Conservation (phyloP, 2,797 vertebrate genomes). For the Artibeus lituratus region DNA sequence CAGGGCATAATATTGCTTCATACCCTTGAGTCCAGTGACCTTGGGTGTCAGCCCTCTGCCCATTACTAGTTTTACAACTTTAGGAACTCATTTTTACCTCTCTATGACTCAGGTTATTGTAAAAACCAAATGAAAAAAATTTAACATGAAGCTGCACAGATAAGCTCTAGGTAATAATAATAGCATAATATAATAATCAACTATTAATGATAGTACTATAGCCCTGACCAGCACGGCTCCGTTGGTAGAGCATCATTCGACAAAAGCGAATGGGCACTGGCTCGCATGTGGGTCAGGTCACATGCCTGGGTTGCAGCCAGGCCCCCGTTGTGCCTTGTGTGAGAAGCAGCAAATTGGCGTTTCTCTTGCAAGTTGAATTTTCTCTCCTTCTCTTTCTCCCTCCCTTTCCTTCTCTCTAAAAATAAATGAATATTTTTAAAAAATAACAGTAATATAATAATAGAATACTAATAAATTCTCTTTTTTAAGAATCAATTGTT, state of each 20-base stretch:
- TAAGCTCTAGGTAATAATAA: not conserved
- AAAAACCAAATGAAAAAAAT: not conserved
- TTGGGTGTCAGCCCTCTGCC: not conserved
- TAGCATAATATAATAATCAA: not conserved
- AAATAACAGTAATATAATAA: not conserved
- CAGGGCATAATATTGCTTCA: rapidly evolving
- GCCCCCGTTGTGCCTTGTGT: not conserved
- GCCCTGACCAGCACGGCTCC: not conserved
- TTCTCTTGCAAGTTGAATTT: not conserved
- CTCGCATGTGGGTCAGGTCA: not conserved
- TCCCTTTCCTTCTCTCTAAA: not conserved
- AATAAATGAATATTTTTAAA: not conserved
- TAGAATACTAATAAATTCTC: not conserved
- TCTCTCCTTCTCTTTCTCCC: not conserved
- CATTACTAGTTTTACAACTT: not conserved
- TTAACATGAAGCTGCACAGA: not conserved
- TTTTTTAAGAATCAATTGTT: too few relatives aligned
- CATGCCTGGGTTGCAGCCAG: not conserved
- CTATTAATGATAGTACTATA: not conserved
- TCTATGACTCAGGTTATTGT: not conserved
- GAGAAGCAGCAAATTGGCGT: not conserved
- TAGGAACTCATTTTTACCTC: not conserved
- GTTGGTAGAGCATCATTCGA: not conserved
- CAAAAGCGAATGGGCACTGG: not conserved
- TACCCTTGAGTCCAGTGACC: not conserved